Percentiles rank a stretch among this genome's conserved stretches.
phyloP scores from a whole-genome alignment of 2,113 vertebrate genomes.

The Daubentonia madagascariensis region DNA sequence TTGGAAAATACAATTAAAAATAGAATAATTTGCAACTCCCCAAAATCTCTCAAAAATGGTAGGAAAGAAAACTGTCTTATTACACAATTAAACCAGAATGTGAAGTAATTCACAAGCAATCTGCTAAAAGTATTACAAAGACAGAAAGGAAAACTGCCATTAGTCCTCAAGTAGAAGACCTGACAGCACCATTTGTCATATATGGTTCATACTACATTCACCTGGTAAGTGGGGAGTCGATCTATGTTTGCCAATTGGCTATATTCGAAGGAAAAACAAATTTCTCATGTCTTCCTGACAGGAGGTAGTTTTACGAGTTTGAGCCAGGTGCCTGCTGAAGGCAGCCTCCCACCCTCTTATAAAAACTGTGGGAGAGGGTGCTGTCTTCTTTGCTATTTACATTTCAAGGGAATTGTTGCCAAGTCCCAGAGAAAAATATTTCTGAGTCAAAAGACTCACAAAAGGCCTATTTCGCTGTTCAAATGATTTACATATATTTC shows the following conservation, averaged over 20 bases:
- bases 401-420: not conserved
- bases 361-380: not conserved
- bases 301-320: not conserved
- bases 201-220: not conserved
- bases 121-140: not conserved
- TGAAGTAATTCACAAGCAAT: not conserved
- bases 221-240: not conserved
- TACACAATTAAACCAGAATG: not conserved
- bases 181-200: not conserved
- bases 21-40: not conserved
- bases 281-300: not conserved
- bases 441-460: not conserved
- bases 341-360: not conserved
- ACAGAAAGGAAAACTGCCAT: not conserved
- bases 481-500: not conserved
- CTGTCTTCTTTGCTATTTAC: not conserved
- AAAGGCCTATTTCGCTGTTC: not conserved
- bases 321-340: not conserved
- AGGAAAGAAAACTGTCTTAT: not conserved
- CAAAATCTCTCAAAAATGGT: not conserved
- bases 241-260: not conserved
- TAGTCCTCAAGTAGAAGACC: not conserved
- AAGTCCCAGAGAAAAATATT: not conserved
- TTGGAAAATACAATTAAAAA: not conserved
- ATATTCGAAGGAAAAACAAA: not conserved